Base-by-base conservation (phyloP, 1,140 invertebrate species). In the Drosophila ohnishii region DNA sequence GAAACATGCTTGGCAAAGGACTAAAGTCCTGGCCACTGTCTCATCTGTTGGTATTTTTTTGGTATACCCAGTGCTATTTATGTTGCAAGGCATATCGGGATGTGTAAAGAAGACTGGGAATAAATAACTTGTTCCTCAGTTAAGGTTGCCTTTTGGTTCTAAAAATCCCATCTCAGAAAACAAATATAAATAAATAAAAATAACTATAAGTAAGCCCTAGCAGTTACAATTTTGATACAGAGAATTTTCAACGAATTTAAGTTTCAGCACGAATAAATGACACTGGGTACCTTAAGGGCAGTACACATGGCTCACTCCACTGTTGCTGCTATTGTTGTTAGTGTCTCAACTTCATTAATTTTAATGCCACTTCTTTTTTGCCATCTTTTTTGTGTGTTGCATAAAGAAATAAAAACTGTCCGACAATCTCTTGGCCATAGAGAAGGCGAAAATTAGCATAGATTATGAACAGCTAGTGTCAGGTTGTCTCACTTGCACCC, bases 311-410 rank as follows among this genome's bases (percentile, higher is more conserved):
- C 7, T 35, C 2, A 5, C 5, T 7, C 14, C 1, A n/a, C 22
- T 13, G 6, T 60, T 39, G 55, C 14, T 71, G 14, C 13, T 42
- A 2, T n/a, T 48, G 50, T 53, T 71, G 64, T 56, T 66, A 45
- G 62, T 40, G 69, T 56, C 70, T 78, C 61, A 78, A 75, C 82
- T 78, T 82, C 82, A 82, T 87, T 87, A 87, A 86, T 86, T 78
- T 87, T 73, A 77, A 76, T 76, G 76, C 60, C 59, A 72, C 63
- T 69, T 79, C 55, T 58, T 74, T 76, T 35, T 37, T 39, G 32
- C 42, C 34, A 19, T 45, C 39, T 83, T 59, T 58, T 57, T 57
- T 71, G 32, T 44, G 35, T 70, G 65, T 58, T 66, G 60, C 42
- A 32, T 19, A 83, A 69, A 53, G 51, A 59, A 75, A 72, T 66